These are phyloP conservation scores for Dynastes tityus DNA, from an alignment of 2,888 invertebrate species.

Conservation along the genomic window DNA sequence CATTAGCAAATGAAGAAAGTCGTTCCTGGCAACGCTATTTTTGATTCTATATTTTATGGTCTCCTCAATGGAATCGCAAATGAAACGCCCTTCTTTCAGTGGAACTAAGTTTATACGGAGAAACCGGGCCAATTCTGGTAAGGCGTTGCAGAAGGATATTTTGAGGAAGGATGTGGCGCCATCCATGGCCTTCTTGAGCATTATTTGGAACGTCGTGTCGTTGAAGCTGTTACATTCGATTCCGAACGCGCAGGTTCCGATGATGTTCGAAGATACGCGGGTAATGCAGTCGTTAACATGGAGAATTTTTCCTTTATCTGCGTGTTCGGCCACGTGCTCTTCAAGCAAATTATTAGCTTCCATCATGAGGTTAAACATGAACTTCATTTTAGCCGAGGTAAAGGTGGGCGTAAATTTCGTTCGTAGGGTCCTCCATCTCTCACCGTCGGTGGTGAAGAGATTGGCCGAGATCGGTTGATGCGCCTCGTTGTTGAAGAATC, in stretches of 20 bases:
- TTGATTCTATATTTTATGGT: slow-evolving; percentile 31
- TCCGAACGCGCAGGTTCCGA: slow-evolving; percentile 43
- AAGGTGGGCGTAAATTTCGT: slow-evolving; percentile 77
- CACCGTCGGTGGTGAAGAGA: slow-evolving; percentile 72
- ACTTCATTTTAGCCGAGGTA: slow-evolving; percentile 78
- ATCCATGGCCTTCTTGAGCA: not conserved
- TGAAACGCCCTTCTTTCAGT: not conserved
- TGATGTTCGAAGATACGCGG: slow-evolving; percentile 71
- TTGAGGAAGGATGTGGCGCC: slow-evolving; percentile 5
- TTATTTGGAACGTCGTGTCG: not conserved
- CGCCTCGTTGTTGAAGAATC: slow-evolving; percentile 21
- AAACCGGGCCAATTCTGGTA: slow-evolving; percentile 32
- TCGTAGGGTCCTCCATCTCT: slow-evolving; percentile 75
- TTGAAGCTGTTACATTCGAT: slow-evolving; percentile 40
- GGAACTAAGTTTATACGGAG: slow-evolving; percentile 17
- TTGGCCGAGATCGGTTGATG: slow-evolving; percentile 73
- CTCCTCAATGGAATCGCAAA: slow-evolving; percentile 27
- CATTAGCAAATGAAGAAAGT: slow-evolving; percentile 46
- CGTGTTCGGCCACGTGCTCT: slow-evolving; percentile 5
- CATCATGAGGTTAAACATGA: slow-evolving; percentile 71
- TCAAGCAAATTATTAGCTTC: slow-evolving; percentile 15
- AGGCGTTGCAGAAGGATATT: not conserved
- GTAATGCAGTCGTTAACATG: slow-evolving; percentile 8
- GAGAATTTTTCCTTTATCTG: slow-evolving; percentile 68
- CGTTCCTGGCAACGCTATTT: slow-evolving; percentile 27